A percentile compares a stretch with the other conserved stretches of the same genome.
These are phyloP conservation scores for Meiosimyza decipiens DNA, from an alignment of 2,888 invertebrate species.

Conservation along the genomic window DNA sequence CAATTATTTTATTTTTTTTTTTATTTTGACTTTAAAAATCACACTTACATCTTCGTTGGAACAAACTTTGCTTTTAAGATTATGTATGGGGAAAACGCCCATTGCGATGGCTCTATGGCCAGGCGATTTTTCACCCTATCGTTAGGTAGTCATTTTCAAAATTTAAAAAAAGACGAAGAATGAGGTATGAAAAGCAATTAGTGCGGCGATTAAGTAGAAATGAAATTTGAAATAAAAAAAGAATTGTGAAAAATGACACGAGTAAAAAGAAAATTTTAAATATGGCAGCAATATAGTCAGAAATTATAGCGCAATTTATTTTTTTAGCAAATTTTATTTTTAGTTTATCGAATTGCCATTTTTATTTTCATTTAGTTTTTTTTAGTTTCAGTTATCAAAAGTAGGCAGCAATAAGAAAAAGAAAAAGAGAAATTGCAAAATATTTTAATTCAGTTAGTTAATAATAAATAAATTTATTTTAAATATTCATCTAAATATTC, in stretches of 20 bases:
- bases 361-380: background rate
- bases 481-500: background rate
- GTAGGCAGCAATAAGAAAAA: constrained; percentile 29
- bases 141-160: constrained; percentile 33
- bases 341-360: no score
- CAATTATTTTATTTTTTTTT: constrained; percentile 10
- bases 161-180: constrained; percentile 28
- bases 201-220: background rate
- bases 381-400: constrained; percentile 7
- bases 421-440: constrained; percentile 22
- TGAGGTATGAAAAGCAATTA: no score
- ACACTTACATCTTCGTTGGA: constrained; percentile 89
- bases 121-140: constrained; percentile 89
- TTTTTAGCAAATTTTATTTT: no score
- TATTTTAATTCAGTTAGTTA: background rate
- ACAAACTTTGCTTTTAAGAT: constrained; percentile 87
- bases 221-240: background rate
- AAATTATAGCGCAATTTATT: background rate
- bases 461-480: background rate
- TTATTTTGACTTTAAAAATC: constrained; percentile 37
- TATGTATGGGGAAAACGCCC: constrained; percentile 91
- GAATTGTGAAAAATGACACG: background rate
- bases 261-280: background rate
- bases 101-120: constrained; percentile 90
- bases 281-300: background rate